phyloP scores from a whole-genome alignment of 1,140 invertebrate species.

The Zaprionus ornatus region DNA sequence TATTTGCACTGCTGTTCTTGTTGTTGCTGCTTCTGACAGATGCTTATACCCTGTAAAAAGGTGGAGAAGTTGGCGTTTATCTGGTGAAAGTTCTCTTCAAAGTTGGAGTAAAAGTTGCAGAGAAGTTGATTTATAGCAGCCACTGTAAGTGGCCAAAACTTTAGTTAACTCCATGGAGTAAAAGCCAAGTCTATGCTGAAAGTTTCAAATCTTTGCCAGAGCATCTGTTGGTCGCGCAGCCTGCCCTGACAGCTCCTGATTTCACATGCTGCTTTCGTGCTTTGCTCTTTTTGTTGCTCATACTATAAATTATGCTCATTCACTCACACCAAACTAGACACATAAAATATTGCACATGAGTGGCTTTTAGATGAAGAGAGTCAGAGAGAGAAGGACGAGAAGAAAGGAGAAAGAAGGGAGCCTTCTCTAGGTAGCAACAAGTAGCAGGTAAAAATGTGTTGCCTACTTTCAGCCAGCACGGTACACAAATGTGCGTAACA shows the following conservation, averaged over 20 bases:
- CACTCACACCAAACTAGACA: conserved; percentile 31
- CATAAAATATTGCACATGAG: conserved; percentile 72
- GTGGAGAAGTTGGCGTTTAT: background rate
- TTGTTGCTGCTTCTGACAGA: background rate
- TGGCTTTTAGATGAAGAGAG: conserved; percentile 49
- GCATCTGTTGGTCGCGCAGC: background rate
- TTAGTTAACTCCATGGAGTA: too few relatives aligned
- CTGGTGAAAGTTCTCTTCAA: background rate
- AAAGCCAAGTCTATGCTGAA: background rate
- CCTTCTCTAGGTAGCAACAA: conserved; percentile 54
- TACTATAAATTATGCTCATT: conserved; percentile 60
- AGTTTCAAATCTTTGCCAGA: conserved; percentile 27
- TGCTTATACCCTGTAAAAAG: conserved; percentile 23
- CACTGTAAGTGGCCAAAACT: too few relatives aligned
- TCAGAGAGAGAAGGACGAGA: background rate
- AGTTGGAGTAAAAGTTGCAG: background rate
- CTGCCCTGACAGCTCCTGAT: background rate
- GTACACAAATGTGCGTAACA: conserved; percentile 47
- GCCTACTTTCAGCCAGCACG: conserved; percentile 32
- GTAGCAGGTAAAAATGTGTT: conserved; percentile 36
- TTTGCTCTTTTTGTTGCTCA: conserved; percentile 5
- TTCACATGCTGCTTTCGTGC: background rate
- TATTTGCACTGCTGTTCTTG: conserved; percentile 1
- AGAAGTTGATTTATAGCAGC: background rate
- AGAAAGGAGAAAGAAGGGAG: background rate